Evolutionary conservation across 2,888 invertebrate species (phyloP).

Genomic region (Caenorhabditis sp.): DNA sequence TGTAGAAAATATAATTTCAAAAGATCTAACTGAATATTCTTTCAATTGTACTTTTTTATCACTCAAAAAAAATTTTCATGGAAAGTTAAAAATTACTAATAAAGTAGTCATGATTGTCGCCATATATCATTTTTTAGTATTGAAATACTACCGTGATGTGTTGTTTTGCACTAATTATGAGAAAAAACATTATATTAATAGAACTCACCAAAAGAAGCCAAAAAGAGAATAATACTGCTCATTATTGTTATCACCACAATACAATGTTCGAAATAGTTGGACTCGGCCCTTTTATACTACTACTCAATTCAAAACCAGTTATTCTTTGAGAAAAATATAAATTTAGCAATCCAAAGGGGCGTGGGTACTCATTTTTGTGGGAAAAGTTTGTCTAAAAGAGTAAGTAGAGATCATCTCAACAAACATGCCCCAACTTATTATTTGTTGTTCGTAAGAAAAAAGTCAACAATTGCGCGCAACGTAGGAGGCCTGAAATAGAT

Average conservation of each 20-base stretch:
- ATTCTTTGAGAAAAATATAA: background rate
- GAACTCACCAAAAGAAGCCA: background rate
- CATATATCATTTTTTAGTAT: no score
- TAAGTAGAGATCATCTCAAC: slow-evolving; percentile 40
- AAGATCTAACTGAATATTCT: no score
- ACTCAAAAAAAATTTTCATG: no score
- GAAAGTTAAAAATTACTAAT: no score
- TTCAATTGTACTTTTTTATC: no score
- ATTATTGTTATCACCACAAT: background rate
- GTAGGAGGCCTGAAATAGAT: background rate
- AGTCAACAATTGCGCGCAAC: background rate
- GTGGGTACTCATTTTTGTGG: background rate
- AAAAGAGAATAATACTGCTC: background rate
- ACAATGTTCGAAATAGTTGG: background rate
- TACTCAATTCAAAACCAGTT: background rate
- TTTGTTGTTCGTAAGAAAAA: slow-evolving; percentile 32
- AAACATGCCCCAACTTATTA: slow-evolving; percentile 31
- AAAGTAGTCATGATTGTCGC: no score
- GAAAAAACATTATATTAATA: no score
- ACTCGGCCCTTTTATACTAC: background rate
- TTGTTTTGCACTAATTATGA: no score
- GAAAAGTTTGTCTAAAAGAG: slow-evolving; percentile 8
- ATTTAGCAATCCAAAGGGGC: background rate
- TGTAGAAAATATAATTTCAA: background rate
- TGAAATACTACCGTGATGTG: no score